Evolutionary conservation across 2,888 invertebrate species (phyloP), one percentile per base, ranked within the genome.

Genomic region (Heliconius ismenius): DNA sequence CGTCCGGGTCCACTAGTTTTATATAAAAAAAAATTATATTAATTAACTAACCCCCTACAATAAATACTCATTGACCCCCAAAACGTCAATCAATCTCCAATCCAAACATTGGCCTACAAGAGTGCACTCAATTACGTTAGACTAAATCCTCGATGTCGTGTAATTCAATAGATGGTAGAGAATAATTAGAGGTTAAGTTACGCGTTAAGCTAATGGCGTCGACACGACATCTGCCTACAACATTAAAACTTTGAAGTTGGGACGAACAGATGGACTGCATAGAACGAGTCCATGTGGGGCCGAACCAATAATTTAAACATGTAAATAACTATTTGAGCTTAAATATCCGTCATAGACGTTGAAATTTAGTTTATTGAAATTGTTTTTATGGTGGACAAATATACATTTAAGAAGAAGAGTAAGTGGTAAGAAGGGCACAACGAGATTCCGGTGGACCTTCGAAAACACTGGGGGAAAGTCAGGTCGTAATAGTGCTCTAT

Each of bases 221-320:
- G 82, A 79, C 75, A 79, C 80, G 82, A 83, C 86, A 87, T 86
- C 85, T 87, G 87, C 83, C 83, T 49, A 2, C 80, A 79, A 81
- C 81, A 81, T 82, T 83, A 82, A n/a, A 81, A 24, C 69, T 70
- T 63, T 69, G 68, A 81, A 79, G 67, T 78, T 85, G 81, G 79
- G 69, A 81, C 78, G 86, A 87, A 84, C 91, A 90, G 89, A 90
- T 90, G 90, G 87, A 85, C 86, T 58, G 83, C 85, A 86, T 86
- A 86, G 84, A 83, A 84, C 82, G 81, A 81, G 80, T 79, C 65
- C 70, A 78, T 64, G 65, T 78, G 79, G 79, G 80, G 77, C 76
- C 72, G 74, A 72, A 78, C 78, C 77, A 76, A 79, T 79, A 78
- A 81, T 78, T 79, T 77, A 58, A 58, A 64, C 65, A 58, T 43